phyloP scores from a whole-genome alignment of 1,140 invertebrate species.

The Sitobion miscanthi region DNA sequence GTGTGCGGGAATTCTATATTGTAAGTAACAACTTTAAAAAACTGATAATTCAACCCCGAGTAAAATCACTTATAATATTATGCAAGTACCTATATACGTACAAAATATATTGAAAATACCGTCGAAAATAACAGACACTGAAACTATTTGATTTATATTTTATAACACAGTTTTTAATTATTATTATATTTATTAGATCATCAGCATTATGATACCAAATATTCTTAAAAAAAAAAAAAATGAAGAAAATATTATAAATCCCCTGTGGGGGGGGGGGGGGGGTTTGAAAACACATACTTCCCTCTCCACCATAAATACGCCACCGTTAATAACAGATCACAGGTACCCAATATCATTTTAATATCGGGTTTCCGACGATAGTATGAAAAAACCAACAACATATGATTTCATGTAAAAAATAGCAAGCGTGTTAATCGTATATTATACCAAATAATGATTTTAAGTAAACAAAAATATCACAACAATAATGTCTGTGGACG shows the following conservation, averaged over 20 bases:
- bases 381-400: not conserved
- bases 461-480: constrained; percentile 18
- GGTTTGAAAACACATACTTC: not conserved
- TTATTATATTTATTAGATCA: too few relatives aligned
- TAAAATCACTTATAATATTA: not conserved
- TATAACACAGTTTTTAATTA: too few relatives aligned
- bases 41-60: not conserved
- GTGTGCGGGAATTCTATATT: too few relatives aligned
- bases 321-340: not conserved
- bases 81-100: too few relatives aligned
- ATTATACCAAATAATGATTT: constrained; percentile 22
- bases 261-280: too few relatives aligned
- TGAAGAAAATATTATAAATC: not conserved
- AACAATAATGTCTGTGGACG: not conserved
- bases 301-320: not conserved
- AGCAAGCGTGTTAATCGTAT: constrained; percentile 42
- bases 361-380: not conserved
- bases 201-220: too few relatives aligned
- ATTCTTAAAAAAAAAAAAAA: not conserved
- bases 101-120: not conserved
- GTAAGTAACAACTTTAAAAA: not conserved
- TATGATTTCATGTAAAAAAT: constrained; percentile 3
- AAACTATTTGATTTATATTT: too few relatives aligned
- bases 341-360: not conserved
- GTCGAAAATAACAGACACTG: too few relatives aligned